Evolutionary conservation across 53 echinoderm and acorn worm genomes (phyloP).

Genomic region (Holothuria leucospilota): DNA sequence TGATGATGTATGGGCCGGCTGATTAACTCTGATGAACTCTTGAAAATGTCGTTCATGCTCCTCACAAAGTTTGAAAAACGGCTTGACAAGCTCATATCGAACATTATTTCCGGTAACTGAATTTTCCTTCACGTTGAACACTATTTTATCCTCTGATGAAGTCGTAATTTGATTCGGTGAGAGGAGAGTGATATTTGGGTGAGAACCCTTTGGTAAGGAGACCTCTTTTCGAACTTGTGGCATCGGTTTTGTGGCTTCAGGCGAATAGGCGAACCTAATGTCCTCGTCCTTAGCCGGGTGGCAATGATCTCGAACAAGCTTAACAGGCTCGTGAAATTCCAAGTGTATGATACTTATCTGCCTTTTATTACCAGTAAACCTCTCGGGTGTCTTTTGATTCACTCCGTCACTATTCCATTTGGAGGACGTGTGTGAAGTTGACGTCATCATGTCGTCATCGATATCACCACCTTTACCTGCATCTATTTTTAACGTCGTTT

Average conservation of each 20-base stretch:
- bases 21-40: background rate
- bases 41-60: background rate
- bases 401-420: no score
- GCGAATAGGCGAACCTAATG: no score
- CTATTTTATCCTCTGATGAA: slow-evolving; percentile 13
- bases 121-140: slow-evolving; percentile 20
- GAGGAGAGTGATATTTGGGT: no score
- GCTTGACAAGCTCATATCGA: slow-evolving; percentile 21
- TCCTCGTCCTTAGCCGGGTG: background rate
- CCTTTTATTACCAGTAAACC: no score
- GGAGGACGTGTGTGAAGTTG: no score
- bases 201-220: no score
- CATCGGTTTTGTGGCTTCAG: no score
- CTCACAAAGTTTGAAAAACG: background rate
- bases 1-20: background rate
- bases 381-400: no score
- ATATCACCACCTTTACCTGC: no score
- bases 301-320: slow-evolving; percentile 15
- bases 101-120: slow-evolving; percentile 25
- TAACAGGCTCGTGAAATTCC: slow-evolving; percentile 30
- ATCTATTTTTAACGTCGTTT: no score
- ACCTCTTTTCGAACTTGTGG: no score
- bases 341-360: slow-evolving; percentile 11
- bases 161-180: background rate
- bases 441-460: no score